Conservation (phyloP, 2,888 invertebrate genomes). For the Melipona beecheii region DNA sequence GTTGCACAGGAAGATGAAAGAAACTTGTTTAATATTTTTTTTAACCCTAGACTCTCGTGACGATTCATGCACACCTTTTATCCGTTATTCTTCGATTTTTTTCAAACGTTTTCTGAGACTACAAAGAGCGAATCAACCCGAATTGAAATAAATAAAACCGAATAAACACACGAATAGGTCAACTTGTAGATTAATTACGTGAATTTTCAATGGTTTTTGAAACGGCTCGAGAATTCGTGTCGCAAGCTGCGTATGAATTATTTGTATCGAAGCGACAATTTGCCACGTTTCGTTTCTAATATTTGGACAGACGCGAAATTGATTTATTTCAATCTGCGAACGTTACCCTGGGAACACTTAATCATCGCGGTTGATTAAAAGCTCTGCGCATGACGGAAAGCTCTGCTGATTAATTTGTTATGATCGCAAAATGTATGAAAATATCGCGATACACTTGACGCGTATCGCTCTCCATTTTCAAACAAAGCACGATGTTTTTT, state of each 20-base stretch:
- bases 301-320: slow-evolving; percentile 8
- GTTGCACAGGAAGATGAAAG: background rate
- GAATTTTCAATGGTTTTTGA: background rate
- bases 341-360: slow-evolving; percentile 26
- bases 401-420: slow-evolving; percentile 44
- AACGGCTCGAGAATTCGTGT: background rate
- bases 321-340: background rate
- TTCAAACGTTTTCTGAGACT: no score
- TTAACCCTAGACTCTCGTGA: no score
- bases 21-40: background rate
- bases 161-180: background rate
- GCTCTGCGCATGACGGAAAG: background rate
- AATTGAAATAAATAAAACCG: no score
- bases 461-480: background rate
- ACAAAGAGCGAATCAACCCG: no score
- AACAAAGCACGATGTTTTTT: background rate
- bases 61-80: no score
- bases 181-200: background rate
- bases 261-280: background rate
- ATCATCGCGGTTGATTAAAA: slow-evolving; percentile 48
- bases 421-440: slow-evolving; percentile 16
- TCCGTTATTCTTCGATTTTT: no score
- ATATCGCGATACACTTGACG: background rate
- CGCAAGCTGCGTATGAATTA: background rate
- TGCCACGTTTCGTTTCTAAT: background rate